phyloP scores from a whole-genome alignment of 1,140 invertebrate species.

The Saccostrea cuccullata region DNA sequence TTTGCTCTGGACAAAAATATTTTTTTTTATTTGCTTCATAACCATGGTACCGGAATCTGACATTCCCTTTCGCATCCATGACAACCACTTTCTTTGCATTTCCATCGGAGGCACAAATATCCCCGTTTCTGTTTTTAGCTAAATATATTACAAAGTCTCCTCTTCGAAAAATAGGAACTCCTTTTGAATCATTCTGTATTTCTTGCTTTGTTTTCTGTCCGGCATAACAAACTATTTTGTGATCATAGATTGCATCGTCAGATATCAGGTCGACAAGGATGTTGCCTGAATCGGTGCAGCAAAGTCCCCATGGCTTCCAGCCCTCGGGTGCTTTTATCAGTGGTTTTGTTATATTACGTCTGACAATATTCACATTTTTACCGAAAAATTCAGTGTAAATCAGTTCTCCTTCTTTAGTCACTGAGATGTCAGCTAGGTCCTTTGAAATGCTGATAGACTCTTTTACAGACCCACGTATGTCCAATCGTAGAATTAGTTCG shows the following conservation, averaged over 20 bases:
- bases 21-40: too few species aligned
- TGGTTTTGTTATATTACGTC: neutral
- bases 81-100: neutral
- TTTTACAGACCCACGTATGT: neutral
- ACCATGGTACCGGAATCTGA: constrained; percentile 8
- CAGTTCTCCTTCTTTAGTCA: neutral
- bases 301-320: neutral
- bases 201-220: neutral
- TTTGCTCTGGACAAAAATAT: too few species aligned
- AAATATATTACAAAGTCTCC: neutral
- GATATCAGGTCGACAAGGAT: neutral
- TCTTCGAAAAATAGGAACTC: neutral
- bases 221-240: too few species aligned
- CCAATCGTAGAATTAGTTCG: neutral
- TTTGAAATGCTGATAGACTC: neutral
- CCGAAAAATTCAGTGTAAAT: neutral
- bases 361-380: neutral
- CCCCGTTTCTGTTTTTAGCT: neutral
- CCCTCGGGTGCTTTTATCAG: neutral
- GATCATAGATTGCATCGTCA: neutral
- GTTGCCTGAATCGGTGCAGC: neutral
- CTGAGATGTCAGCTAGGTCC: neutral
- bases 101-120: neutral
- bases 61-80: neutral
- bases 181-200: neutral